phyloP scores from a whole-genome alignment of 1,140 invertebrate genomes.

The Anoplolepis gracilipes region DNA sequence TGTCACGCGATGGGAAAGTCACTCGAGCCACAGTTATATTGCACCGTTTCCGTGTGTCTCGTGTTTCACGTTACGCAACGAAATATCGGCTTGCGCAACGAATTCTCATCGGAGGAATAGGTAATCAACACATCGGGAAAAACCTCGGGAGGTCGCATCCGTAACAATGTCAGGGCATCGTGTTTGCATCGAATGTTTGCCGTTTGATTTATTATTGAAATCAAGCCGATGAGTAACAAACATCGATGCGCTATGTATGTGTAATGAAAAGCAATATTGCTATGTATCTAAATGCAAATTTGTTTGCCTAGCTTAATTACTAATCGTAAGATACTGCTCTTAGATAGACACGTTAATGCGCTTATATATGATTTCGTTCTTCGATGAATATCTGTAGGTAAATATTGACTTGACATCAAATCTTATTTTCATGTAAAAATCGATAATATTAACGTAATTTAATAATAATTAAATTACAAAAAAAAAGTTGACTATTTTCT shows the following conservation, averaged over 20 bases:
- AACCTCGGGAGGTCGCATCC: background rate
- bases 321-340: background rate
- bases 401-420: background rate
- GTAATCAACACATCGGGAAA: constrained; percentile 5
- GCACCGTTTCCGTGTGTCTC: background rate
- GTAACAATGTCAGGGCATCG: background rate
- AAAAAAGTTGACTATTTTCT: background rate
- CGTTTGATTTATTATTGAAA: constrained; percentile 11
- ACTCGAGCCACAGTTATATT: no score
- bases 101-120: background rate
- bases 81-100: background rate
- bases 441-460: background rate
- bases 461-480: background rate
- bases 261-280: background rate
- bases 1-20: background rate
- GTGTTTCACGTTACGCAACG: background rate
- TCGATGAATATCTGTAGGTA: background rate
- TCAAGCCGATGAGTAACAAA: background rate
- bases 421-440: background rate
- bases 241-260: background rate
- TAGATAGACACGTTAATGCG: background rate
- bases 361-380: background rate
- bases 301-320: background rate
- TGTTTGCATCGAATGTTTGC: background rate
- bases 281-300: background rate